These are phyloP conservation scores for Coilia nasus DNA, from an alignment of 2,797 vertebrate species.

Conservation along the genomic window DNA sequence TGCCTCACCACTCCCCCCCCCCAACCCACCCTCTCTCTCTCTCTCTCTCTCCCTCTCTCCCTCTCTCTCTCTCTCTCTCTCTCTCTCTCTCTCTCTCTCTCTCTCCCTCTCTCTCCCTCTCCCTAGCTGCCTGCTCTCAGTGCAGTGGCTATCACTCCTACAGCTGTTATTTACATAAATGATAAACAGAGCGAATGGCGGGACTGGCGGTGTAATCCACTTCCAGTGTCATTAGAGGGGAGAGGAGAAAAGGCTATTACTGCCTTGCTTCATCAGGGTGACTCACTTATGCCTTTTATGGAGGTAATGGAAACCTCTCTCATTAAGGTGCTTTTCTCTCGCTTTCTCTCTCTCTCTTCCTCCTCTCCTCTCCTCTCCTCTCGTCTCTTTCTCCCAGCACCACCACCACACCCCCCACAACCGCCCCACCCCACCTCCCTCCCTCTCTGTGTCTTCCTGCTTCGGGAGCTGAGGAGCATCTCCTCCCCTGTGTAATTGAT, in stretches of 20 bases:
- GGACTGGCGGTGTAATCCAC: slow-evolving; percentile 60
- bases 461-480: slow-evolving; percentile 51
- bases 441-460: not conserved
- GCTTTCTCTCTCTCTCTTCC: slow-evolving; percentile 20
- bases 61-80: slow-evolving; percentile 18
- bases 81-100: not conserved
- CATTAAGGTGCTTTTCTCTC: slow-evolving; percentile 54
- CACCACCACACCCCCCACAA: too few relatives aligned
- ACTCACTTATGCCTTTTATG: slow-evolving; percentile 68
- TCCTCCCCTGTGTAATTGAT: slow-evolving; percentile 74
- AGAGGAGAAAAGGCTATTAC: slow-evolving; percentile 59
- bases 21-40: not conserved
- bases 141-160: slow-evolving; percentile 50
- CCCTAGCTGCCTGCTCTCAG: slow-evolving; percentile 14
- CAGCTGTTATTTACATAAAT: slow-evolving; percentile 67
- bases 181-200: slow-evolving; percentile 57
- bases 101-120: not conserved
- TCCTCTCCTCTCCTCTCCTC: too few relatives aligned
- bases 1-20: not conserved
- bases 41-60: slow-evolving; percentile 12
- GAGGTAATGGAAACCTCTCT: slow-evolving; percentile 63
- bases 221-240: slow-evolving; percentile 64
- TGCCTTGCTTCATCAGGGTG: slow-evolving; percentile 59
- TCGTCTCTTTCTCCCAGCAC: too few relatives aligned
- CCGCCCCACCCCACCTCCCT: too few relatives aligned